Base-by-base conservation (phyloP, 2,113 vertebrate species). In the Ceuthmochares aereus region DNA sequence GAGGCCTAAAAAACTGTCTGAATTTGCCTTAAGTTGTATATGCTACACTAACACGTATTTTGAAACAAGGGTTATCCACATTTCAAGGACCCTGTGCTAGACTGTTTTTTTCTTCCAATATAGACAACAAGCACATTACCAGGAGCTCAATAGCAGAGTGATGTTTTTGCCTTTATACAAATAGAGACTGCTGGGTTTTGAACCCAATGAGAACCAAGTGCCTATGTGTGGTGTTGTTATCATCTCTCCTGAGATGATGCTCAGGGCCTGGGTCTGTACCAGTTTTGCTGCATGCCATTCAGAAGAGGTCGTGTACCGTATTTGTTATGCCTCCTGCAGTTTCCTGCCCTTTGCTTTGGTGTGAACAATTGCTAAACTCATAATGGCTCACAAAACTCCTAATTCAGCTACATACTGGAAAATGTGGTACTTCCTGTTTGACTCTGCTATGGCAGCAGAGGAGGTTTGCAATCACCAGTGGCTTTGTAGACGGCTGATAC, bases 401-500 rank as follows among this genome's bases (percentile, higher is more conserved):
- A 77, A 77, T 90, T 40, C 67, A 91, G 34, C 9, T 14, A 4
- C 14, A 43, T 30, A 63, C 6, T 86, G 67, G 67, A 94, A 86
- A 80, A 77, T 56, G 51, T 7, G 17, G 30, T 67, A 60, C 37
- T 68, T 90, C 80, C 68, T 77, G 20, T 80, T 66, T 86, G 56
- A 84, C 54, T 80, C 42, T 86, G 34, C 52, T 86, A 8, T 49
- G 68, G 52, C 75, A 93, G 75, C 75, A 83, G 78, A 67, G 77
- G 55, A 73, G 23, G 40, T 83, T 70, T 78, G 56, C 37, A 63
- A 36, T 86, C 55, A 74, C 12, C 30, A 21, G 32, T 51, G 47
- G 34, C 67, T 96, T 95, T 87, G 49, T 82, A 64, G 77, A 68
- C 40, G 79, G 43, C 43, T 78, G 67, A 96, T 92, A 52, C 87